These are phyloP conservation scores for Gymnoscopelus microlampas DNA, from an alignment of 2,797 vertebrate genomes.

Conservation along the genomic window DNA sequence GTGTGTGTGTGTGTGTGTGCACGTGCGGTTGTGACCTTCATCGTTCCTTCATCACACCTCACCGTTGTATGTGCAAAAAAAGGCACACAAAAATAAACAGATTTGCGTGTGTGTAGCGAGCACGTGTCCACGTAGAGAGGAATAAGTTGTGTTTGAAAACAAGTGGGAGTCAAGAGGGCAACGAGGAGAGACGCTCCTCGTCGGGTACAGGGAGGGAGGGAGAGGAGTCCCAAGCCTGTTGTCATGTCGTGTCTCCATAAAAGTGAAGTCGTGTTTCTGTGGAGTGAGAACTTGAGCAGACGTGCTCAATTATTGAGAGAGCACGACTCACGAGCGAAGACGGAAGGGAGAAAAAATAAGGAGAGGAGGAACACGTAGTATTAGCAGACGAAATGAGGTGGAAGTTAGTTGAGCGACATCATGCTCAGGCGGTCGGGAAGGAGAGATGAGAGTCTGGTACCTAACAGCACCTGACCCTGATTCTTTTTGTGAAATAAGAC, in stretches of 20 bases:
- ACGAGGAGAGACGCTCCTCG: background rate
- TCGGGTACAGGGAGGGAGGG: conserved; percentile 25
- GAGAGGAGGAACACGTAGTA: conserved; percentile 22
- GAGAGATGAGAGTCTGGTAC: conserved; percentile 34
- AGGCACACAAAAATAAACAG: no score
- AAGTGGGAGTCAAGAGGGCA: conserved; percentile 53
- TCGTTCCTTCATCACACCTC: conserved; percentile 17
- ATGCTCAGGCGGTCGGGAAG: conserved; percentile 28
- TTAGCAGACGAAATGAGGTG: conserved; percentile 59
- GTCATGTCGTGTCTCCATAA: conserved; percentile 66
- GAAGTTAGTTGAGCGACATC: conserved; percentile 41
- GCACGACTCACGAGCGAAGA: background rate
- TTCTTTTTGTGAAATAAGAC: background rate
- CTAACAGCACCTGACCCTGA: conserved; percentile 7
- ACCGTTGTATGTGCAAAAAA: conserved; percentile 45
- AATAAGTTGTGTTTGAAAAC: conserved; percentile 43
- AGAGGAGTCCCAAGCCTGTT: conserved; percentile 60
- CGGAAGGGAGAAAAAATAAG: conserved; percentile 34
- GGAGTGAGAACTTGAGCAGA: conserved; percentile 51
- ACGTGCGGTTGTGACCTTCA: conserved; percentile 17
- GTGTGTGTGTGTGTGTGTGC: background rate
- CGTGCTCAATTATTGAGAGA: conserved; percentile 69
- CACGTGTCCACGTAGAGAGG: conserved; percentile 25
- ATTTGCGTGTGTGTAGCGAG: no score
- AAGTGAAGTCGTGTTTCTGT: conserved; percentile 68